Evolutionary conservation across 2,888 invertebrate species (phyloP).

Genomic region (Ochropleura leucogaster): DNA sequence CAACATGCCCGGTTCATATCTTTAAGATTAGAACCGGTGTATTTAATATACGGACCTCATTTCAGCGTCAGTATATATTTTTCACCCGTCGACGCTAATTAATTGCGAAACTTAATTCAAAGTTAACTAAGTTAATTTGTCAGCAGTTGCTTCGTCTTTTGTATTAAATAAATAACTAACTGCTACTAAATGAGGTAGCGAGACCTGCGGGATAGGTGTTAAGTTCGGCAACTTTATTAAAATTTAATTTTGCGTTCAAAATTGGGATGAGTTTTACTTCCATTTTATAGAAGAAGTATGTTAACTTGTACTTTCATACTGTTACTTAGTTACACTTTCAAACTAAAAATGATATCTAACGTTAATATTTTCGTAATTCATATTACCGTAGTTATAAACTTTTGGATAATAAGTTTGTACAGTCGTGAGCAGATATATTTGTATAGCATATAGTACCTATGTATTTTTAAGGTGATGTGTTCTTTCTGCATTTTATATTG

Average conservation of each 20-base stretch:
- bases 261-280: background rate
- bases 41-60: conserved; percentile 26
- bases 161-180: conserved; percentile 44
- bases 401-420: no score
- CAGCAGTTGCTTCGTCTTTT: conserved; percentile 35
- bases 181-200: conserved; percentile 14
- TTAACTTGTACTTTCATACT: background rate
- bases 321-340: background rate
- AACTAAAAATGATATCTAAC: background rate
- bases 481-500: no score
- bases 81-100: conserved; percentile 48
- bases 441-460: no score
- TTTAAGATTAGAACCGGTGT: background rate
- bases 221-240: conserved; percentile 11
- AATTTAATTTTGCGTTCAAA: background rate
- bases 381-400: no score
- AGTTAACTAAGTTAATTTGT: conserved; percentile 55
- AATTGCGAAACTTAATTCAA: conserved; percentile 56
- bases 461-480: no score
- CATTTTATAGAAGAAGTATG: background rate
- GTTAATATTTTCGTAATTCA: no score
- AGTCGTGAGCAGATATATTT: no score
- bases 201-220: background rate
- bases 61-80: conserved; percentile 29
- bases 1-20: conserved; percentile 6